These are phyloP conservation scores for Acleris sparsana DNA, from an alignment of 2,888 invertebrate genomes.

Conservation along the genomic window DNA sequence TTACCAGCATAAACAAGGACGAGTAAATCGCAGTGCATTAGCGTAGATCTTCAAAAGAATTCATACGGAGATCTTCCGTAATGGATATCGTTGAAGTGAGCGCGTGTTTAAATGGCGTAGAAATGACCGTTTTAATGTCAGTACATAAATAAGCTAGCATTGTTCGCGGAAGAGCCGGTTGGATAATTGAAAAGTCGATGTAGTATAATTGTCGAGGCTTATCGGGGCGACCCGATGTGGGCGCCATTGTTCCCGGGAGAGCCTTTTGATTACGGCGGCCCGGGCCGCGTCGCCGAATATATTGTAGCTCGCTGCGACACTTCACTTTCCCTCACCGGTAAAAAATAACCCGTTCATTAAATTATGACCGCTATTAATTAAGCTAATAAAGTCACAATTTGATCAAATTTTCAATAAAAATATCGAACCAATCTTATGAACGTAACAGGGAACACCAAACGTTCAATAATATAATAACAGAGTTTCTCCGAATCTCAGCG, in stretches of 20 bases:
- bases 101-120: conserved; percentile 67
- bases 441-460: no score
- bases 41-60: conserved; percentile 51
- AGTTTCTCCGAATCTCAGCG: conserved; percentile 16
- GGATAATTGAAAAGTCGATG: conserved; percentile 84
- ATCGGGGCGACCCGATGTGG: conserved; percentile 80
- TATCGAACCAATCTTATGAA: no score
- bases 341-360: conserved; percentile 61
- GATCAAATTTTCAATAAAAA: no score
- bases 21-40: conserved; percentile 6
- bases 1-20: background rate
- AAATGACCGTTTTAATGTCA: conserved; percentile 78
- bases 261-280: conserved; percentile 80
- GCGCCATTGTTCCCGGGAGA: conserved; percentile 81
- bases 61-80: conserved; percentile 39
- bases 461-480: background rate
- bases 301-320: conserved; percentile 80
- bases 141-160: conserved; percentile 79
- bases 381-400: background rate
- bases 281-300: conserved; percentile 72
- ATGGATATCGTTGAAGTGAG: conserved; percentile 48
- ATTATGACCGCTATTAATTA: conserved; percentile 46
- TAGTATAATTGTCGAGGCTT: conserved; percentile 83
- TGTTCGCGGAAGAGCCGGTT: conserved; percentile 75
- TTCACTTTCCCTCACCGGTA: conserved; percentile 74